phyloP scores from a whole-genome alignment of 1,140 invertebrate genomes.

The Kradibia gibbosae region DNA sequence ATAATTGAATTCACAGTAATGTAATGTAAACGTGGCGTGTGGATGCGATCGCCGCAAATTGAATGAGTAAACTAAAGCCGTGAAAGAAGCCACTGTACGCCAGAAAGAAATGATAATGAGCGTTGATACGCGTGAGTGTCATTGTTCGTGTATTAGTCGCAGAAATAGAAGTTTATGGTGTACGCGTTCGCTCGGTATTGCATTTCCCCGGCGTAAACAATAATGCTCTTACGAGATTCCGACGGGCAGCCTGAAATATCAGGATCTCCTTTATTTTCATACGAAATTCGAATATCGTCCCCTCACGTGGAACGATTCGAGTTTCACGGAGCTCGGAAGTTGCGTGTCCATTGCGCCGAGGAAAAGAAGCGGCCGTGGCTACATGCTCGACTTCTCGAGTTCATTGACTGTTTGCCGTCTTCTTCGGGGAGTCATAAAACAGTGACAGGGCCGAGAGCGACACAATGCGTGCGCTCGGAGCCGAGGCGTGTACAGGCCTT shows the following conservation, averaged over 20 bases:
- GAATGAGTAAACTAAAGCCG: background rate
- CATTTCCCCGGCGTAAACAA: constrained; percentile 49
- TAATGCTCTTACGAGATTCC: constrained; percentile 48
- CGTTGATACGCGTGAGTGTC: too few relatives aligned
- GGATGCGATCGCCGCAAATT: background rate
- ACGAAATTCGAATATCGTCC: constrained; percentile 50
- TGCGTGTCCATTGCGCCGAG: constrained; percentile 59
- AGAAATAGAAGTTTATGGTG: constrained; percentile 23
- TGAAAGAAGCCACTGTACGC: background rate
- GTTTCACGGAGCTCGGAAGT: constrained; percentile 58
- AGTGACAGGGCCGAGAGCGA: constrained; percentile 42
- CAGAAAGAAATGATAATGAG: too few relatives aligned
- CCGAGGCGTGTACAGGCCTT: background rate
- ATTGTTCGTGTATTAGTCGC: background rate
- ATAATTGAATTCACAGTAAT: background rate
- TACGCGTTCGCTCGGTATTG: constrained; percentile 36
- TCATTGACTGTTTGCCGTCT: constrained; percentile 58
- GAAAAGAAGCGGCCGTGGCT: constrained; percentile 56
- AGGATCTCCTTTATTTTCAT: constrained; percentile 51
- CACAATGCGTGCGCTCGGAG: constrained; percentile 23
- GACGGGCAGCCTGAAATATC: constrained; percentile 41
- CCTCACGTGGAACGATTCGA: constrained; percentile 53
- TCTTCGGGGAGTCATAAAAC: constrained; percentile 57
- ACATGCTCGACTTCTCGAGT: constrained; percentile 57
- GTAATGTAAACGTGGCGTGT: background rate